Evolutionary conservation across 2,888 invertebrate species (phyloP).

Genomic region (Carcina quercana): DNA sequence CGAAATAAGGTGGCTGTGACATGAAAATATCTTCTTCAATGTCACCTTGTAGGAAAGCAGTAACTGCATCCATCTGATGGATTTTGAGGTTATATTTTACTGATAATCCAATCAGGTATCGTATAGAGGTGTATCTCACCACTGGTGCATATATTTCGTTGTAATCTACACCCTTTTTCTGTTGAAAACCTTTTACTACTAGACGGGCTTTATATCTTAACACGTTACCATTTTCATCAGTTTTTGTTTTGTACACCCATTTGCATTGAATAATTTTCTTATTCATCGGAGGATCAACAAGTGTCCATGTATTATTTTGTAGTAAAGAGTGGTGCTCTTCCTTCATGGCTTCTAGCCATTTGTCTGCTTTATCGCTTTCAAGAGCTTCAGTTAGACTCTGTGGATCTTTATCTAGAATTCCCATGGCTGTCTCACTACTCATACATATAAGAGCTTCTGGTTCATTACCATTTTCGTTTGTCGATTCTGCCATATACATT

Average conservation of each 20-base stretch:
- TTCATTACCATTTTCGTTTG: too few species aligned
- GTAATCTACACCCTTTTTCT: slow-evolving; percentile 12
- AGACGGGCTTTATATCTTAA: slow-evolving; percentile 19
- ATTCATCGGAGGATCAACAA: slow-evolving; percentile 15
- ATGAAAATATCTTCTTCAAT: slow-evolving; percentile 9
- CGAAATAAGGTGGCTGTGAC: slow-evolving; percentile 7
- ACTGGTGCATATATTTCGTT: slow-evolving; percentile 14
- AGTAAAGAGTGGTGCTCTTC: slow-evolving; percentile 21
- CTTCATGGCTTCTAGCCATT: slow-evolving; percentile 22
- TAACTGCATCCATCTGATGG: slow-evolving; percentile 8
- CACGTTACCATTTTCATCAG: slow-evolving; percentile 14
- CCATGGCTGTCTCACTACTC: too few species aligned
- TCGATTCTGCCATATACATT: too few species aligned
- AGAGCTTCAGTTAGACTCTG: too few species aligned
- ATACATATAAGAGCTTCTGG: too few species aligned
- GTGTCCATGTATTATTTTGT: slow-evolving; percentile 6
- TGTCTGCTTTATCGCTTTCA: neutral
- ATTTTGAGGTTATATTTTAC: slow-evolving; percentile 7
- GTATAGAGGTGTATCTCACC: slow-evolving; percentile 9
- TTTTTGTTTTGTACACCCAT: slow-evolving; percentile 19
- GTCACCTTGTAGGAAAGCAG: slow-evolving; percentile 8
- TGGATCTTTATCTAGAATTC: too few species aligned
- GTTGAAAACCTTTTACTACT: slow-evolving; percentile 9
- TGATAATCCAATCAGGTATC: slow-evolving; percentile 9
- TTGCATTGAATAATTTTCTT: slow-evolving; percentile 15